Evolutionary conservation across 2,797 vertebrate genomes (phyloP), one percentile per base, ranked within the genome.

Genomic region (Bovichtus diacanthus): DNA sequence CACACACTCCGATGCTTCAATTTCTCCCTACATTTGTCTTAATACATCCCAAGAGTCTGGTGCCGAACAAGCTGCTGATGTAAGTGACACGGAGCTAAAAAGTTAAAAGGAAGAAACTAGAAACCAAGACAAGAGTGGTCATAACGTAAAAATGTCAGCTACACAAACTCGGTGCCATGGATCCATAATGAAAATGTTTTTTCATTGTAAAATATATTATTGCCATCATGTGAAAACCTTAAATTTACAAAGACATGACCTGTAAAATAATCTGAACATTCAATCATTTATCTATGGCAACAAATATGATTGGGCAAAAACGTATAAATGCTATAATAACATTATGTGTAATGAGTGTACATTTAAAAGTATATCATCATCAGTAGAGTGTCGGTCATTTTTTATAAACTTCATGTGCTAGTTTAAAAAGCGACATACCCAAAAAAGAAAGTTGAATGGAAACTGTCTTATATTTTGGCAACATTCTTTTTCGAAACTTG

Each of bases 11-110:
- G 6, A 53, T 60, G 39, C 41, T 50, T 46, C 78, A 76, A 74
- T 84, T 81, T 78, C 73, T 76, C 65, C 36, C 71, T 46, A 64
- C 38, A 60, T 80, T 83, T 79, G 60, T 77, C 78, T 19, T 80
- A 70, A 87, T 84, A 3, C 29, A 60, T 55, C 56, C 64, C 38
- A 19, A 59, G 61, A 56, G 85, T 67, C 23, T 9, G 41, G 51
- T 53, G 65, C 41, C 3, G 1, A 38, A 41, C 34, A 43, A 10
- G 58, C 41, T 64, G 61, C 65, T 18, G 60, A 27, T 27, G n/a
- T 4, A 58, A 29, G 53, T 60, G 69, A 76, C 74, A 73, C n/a
- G n/a, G 23, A 53, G 61, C 34, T 47, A 58, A 78, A 23, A 54
- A 34, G 7, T 13, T n/a, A 60, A 36, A 73, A 66, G 49, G 3